Evolutionary conservation across 2,797 vertebrate species (phyloP).

Genomic region (Rhinella marina): DNA sequence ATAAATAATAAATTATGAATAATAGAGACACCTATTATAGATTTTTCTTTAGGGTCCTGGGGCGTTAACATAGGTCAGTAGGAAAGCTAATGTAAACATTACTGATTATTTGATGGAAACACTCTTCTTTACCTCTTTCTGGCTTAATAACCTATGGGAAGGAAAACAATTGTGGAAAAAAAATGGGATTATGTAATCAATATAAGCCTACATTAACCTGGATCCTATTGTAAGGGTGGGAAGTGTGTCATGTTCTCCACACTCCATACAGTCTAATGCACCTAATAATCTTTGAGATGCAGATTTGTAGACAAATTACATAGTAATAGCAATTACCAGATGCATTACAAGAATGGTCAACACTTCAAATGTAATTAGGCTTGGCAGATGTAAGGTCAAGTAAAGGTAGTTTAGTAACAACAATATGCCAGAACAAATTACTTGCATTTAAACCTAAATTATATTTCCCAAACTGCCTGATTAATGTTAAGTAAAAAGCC

Average conservation of each 20-base stretch:
- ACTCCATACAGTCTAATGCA: conserved; percentile 42
- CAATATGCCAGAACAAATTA: conserved; percentile 76
- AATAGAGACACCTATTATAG: too few relatives aligned
- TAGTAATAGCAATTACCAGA: conserved; percentile 68
- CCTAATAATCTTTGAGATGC: conserved; percentile 65
- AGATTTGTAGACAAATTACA: conserved; percentile 65
- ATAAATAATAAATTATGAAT: too few relatives aligned
- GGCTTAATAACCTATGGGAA: not conserved
- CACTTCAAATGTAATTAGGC: conserved; percentile 76
- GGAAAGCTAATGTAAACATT: too few relatives aligned
- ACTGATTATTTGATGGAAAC: conserved; percentile 20
- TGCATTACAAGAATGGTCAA: conserved; percentile 73
- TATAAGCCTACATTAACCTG: not conserved
- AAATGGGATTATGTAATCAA: conserved; percentile 20
- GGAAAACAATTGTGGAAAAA: too few relatives aligned
- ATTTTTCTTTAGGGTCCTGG: too few relatives aligned
- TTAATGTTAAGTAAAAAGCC: conserved; percentile 78
- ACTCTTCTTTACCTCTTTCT: conserved; percentile 15
- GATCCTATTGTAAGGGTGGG: conserved; percentile 6
- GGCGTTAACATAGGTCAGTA: too few relatives aligned
- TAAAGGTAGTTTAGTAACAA: conserved; percentile 76
- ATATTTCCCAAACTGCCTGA: conserved; percentile 73
- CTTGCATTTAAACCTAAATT: conserved; percentile 76
- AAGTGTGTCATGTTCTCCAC: conserved; percentile 40
- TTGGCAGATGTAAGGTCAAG: conserved; percentile 78